phyloP scores from a whole-genome alignment of 2,888 invertebrate genomes.

The Tetranychus truncatus region DNA sequence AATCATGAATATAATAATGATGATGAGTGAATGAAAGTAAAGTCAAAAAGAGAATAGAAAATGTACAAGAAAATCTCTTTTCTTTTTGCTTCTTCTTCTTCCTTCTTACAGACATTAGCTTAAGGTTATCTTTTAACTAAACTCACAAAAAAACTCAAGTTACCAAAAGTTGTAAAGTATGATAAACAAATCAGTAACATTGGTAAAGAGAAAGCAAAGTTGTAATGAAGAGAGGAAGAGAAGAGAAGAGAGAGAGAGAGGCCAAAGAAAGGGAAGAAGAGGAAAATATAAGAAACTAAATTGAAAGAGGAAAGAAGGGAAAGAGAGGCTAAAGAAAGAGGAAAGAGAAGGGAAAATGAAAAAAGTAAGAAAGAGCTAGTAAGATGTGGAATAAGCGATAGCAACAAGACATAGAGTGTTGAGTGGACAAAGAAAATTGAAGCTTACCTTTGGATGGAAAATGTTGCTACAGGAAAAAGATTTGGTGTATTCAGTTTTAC shows the following conservation, averaged over 20 bases:
- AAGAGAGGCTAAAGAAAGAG: neutral
- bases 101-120: too few species aligned
- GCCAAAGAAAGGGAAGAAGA: neutral
- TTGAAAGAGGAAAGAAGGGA: neutral
- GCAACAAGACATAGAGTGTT: neutral
- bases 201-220: too few species aligned
- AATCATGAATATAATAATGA: too few species aligned
- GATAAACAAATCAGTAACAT: too few species aligned
- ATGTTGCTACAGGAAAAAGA: neutral
- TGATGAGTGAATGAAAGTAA: too few species aligned
- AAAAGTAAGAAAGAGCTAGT: constrained; percentile 3
- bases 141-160: too few species aligned
- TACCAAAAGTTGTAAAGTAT: too few species aligned
- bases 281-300: neutral
- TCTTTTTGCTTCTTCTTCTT: too few species aligned
- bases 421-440: neutral
- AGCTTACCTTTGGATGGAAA: neutral
- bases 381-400: constrained; percentile 2
- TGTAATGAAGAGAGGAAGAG: neutral
- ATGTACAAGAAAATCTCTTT: too few species aligned
- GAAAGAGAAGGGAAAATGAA: neutral
- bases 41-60: too few species aligned
- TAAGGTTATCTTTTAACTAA: too few species aligned
- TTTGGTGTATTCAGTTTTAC: neutral
- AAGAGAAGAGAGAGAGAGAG: neutral